Evolutionary conservation across 2,797 vertebrate genomes (phyloP).

Genomic region (Coregonus ussuriensis): DNA sequence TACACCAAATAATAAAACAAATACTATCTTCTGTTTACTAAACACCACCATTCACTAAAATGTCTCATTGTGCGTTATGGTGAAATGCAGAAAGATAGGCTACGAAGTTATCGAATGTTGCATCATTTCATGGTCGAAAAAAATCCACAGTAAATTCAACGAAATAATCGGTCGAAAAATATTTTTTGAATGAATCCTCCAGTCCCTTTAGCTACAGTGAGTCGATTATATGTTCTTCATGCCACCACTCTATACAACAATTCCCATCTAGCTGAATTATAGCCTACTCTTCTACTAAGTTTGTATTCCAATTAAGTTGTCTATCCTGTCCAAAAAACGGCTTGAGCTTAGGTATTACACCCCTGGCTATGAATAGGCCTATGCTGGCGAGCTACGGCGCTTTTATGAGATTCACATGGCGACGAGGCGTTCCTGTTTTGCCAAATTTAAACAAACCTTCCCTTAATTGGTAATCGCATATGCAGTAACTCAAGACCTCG

Average conservation of each 20-base stretch:
- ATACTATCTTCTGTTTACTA: background rate
- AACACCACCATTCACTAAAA: slow-evolving; percentile 9
- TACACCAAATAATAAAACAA: background rate
- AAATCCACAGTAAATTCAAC: slow-evolving; percentile 52
- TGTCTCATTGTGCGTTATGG: slow-evolving; percentile 37
- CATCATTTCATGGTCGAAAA: slow-evolving; percentile 36
- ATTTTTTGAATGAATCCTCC: slow-evolving; percentile 19
- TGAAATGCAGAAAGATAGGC: slow-evolving; percentile 53
- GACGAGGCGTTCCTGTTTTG: slow-evolving; percentile 76
- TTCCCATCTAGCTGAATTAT: slow-evolving; percentile 26
- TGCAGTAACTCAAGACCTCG: slow-evolving; percentile 87
- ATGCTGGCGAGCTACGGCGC: slow-evolving; percentile 69
- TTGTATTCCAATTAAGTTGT: slow-evolving; percentile 49
- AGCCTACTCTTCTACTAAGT: slow-evolving; percentile 28
- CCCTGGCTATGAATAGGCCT: slow-evolving; percentile 57
- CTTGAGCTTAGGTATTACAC: slow-evolving; percentile 52
- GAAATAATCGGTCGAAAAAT: slow-evolving; percentile 18
- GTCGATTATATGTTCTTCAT: slow-evolving; percentile 9
- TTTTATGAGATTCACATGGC: slow-evolving; percentile 74
- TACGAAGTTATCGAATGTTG: slow-evolving; percentile 50
- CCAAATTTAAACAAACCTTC: slow-evolving; percentile 91
- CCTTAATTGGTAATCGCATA: slow-evolving; percentile 91
- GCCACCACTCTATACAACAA: slow-evolving; percentile 28
- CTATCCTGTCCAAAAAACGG: slow-evolving; percentile 37
- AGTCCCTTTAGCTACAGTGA: slow-evolving; percentile 8